phyloP scores from a whole-genome alignment of 2,888 invertebrate genomes.

The Protula sp. region DNA sequence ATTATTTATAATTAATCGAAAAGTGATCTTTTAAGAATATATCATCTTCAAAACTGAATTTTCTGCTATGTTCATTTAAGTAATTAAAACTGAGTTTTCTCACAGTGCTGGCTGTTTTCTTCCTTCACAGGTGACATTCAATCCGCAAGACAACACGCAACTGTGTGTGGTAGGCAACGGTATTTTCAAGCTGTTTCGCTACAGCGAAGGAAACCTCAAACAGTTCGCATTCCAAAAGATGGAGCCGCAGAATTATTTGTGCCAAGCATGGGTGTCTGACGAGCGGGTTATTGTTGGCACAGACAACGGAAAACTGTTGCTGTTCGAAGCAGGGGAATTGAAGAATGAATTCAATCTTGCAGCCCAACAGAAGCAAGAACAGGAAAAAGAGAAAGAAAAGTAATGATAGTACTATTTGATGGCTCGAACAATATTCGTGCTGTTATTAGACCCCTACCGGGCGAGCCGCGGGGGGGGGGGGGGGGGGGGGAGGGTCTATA shows the following conservation, averaged over 20 bases:
- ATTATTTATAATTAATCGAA: neutral
- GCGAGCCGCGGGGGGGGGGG: neutral
- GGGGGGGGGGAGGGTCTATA: too few species aligned
- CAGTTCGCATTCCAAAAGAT: slow-evolving; percentile 80
- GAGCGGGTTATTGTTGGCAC: slow-evolving; percentile 82
- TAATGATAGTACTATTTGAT: neutral
- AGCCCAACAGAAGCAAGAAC: slow-evolving; percentile 10
- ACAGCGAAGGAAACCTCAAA: slow-evolving; percentile 72
- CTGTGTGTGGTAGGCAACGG: slow-evolving; percentile 64
- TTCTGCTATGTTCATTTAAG: too few species aligned
- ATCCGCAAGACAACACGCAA: slow-evolving; percentile 71
- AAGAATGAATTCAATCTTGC: slow-evolving; percentile 53
- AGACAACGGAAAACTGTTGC: slow-evolving; percentile 66
- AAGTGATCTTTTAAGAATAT: neutral
- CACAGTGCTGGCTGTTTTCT: too few species aligned
- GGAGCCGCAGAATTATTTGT: slow-evolving; percentile 69
- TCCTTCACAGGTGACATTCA: slow-evolving; percentile 66
- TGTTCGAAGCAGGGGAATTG: slow-evolving; percentile 81
- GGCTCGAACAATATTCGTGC: neutral
- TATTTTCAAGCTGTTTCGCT: slow-evolving; percentile 70
- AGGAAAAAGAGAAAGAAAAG: slow-evolving; percentile 3
- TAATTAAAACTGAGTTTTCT: too few species aligned
- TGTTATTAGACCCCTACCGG: neutral
- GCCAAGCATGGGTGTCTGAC: slow-evolving; percentile 74
- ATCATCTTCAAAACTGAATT: too few species aligned